phyloP scores from a whole-genome alignment of 2,797 vertebrate species.

The Chaetophractus vellerosus region DNA sequence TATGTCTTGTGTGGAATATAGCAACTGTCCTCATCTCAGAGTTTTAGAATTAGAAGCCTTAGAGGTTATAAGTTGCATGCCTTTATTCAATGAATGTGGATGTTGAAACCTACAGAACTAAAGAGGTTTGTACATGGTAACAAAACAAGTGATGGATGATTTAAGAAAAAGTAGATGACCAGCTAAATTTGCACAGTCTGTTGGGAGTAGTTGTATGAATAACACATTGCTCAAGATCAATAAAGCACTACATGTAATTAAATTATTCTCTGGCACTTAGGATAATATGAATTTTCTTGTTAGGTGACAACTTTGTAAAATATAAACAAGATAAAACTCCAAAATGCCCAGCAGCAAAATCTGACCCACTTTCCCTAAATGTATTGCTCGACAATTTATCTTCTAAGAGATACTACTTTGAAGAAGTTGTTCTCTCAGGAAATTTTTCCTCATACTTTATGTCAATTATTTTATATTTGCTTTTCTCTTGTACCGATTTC shows the following conservation, averaged over 20 bases:
- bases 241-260: background rate
- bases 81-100: background rate
- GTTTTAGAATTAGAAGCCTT: background rate
- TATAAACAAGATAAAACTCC: background rate
- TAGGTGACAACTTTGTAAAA: constrained; percentile 41
- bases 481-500: background rate
- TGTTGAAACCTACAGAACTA: background rate
- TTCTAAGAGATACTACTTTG: background rate
- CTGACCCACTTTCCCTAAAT: background rate
- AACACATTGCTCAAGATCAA: background rate
- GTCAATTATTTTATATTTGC: background rate
- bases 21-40: background rate
- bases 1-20: background rate
- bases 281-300: constrained; percentile 24
- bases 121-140: background rate
- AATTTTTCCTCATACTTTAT: background rate
- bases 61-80: background rate
- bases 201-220: background rate
- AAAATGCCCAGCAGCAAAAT: background rate
- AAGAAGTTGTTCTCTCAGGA: background rate
- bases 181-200: background rate
- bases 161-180: background rate
- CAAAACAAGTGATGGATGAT: background rate
- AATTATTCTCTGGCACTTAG: background rate
- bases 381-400: background rate